Conservation (phyloP, 2,797 vertebrate species). For the Lagodon rhomboides region DNA sequence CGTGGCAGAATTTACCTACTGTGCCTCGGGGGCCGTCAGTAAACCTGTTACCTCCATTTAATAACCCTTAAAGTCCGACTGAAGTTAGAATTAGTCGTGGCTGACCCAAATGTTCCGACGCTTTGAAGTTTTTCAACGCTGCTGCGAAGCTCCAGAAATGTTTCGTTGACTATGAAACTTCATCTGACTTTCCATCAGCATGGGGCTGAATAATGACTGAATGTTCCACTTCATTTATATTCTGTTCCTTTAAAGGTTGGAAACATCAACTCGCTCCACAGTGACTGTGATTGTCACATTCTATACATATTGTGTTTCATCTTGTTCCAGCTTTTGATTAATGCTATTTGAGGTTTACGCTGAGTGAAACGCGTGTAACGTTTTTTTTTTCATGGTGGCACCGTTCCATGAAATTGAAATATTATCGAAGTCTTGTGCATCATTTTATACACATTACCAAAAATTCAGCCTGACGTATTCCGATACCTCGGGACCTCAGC, state of each 20-base stretch:
- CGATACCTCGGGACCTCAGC: not conserved
- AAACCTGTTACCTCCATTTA: too few relatives aligned
- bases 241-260: not conserved
- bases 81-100: not conserved
- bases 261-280: not conserved
- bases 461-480: not conserved
- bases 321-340: slow-evolving; percentile 2
- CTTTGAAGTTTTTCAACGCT: too few relatives aligned
- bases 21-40: too few relatives aligned
- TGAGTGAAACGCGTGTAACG: not conserved
- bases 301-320: not conserved
- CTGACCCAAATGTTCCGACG: too few relatives aligned
- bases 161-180: too few relatives aligned
- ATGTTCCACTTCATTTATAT: too few relatives aligned
- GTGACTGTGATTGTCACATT: not conserved
- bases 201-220: too few relatives aligned
- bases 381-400: not conserved
- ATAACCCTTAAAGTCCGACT: not conserved
- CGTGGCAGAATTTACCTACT: too few relatives aligned
- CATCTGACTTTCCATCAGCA: too few relatives aligned
- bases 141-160: too few relatives aligned
- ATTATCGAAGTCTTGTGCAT: not conserved
- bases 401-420: not conserved
- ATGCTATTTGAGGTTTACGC: not conserved
- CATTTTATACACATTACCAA: not conserved